Evolutionary conservation across 2,113 vertebrate genomes (phyloP).

Genomic region (Xyliphius kryptos): DNA sequence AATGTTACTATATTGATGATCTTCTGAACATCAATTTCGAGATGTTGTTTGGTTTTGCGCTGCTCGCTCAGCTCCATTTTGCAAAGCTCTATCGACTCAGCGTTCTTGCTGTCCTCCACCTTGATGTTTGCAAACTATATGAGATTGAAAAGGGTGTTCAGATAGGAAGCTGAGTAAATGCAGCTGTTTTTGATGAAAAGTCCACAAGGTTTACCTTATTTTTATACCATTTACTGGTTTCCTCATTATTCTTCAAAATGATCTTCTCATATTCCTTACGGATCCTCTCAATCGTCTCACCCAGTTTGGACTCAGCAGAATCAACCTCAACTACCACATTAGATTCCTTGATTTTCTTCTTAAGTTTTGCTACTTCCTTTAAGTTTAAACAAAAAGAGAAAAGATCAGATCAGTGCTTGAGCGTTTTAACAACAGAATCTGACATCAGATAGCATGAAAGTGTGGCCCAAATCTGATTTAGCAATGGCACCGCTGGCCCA

Average conservation of each 20-base stretch:
- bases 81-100: conserved; percentile 47
- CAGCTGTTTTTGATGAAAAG: neutral
- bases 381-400: neutral
- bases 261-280: conserved; percentile 65
- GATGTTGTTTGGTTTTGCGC: conserved; percentile 45
- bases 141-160: neutral
- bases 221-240: conserved; percentile 65
- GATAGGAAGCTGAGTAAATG: neutral
- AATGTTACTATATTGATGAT: conserved; percentile 50
- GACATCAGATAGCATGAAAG: no score
- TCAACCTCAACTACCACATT: conserved; percentile 64
- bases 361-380: conserved; percentile 59
- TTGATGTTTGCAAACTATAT: conserved; percentile 63
- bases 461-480: no score
- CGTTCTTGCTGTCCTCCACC: conserved; percentile 53
- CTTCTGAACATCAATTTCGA: conserved; percentile 58
- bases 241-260: conserved; percentile 63
- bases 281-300: conserved; percentile 58
- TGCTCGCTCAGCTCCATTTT: conserved; percentile 51
- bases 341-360: conserved; percentile 61
- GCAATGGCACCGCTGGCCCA: no score
- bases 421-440: no score
- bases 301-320: conserved; percentile 59
- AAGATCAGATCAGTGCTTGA: neutral
- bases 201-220: conserved; percentile 49